These are phyloP conservation scores for Myotis pilosus DNA, from an alignment of 2,797 vertebrate species.

Conservation along the genomic window DNA sequence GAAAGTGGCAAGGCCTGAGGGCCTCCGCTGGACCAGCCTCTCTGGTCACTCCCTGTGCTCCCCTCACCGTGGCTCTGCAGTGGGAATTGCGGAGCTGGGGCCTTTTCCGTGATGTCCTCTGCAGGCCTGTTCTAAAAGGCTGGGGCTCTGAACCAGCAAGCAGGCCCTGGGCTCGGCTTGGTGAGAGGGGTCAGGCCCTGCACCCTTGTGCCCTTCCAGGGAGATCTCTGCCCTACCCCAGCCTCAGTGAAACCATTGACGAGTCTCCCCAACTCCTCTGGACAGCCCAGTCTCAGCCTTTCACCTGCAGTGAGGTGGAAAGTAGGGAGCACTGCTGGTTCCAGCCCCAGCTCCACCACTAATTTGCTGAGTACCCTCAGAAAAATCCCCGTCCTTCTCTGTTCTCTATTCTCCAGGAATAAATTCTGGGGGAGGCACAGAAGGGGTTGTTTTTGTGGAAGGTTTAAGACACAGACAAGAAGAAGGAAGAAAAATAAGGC, in stretches of 20 bases:
- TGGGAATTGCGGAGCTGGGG: not conserved
- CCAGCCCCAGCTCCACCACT: not conserved
- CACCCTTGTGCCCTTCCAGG: not conserved
- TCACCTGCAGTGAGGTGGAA: not conserved
- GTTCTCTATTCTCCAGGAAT: not conserved
- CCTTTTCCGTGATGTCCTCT: not conserved
- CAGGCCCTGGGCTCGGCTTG: not conserved
- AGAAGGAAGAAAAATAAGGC: not conserved
- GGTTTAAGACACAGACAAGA: not conserved
- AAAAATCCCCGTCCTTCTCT: not conserved
- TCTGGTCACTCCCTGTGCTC: not conserved
- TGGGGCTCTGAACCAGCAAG: not conserved
- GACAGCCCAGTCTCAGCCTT: not conserved
- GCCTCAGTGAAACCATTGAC: not conserved
- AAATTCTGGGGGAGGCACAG: not conserved
- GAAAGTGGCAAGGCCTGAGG: not conserved
- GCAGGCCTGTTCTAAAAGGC: not conserved
- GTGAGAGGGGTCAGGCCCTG: not conserved
- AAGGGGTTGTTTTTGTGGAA: not conserved
- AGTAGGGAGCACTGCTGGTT: not conserved
- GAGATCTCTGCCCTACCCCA: not conserved
- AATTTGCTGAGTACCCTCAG: not conserved
- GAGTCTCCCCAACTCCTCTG: not conserved
- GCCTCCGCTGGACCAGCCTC: not conserved
- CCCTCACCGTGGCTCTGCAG: not conserved